Evolutionary conservation across 2,888 invertebrate species (phyloP).

Genomic region (Phalera bucephala): DNA sequence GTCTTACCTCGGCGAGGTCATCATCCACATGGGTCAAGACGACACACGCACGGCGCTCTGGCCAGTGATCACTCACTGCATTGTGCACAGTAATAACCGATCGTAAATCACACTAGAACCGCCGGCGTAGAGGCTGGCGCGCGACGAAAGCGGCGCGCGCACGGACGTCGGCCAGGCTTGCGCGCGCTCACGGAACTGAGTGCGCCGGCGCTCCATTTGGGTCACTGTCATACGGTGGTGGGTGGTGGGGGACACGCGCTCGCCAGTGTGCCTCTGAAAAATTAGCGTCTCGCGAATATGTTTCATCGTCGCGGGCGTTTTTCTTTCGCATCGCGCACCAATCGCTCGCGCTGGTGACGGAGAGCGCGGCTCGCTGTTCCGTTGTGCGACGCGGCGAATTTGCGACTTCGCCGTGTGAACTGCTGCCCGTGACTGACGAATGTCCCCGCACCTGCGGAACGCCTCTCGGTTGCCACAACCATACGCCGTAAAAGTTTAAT

Average conservation of each 20-base stretch:
- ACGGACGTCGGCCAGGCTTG: constrained; percentile 46
- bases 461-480: constrained; percentile 25
- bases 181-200: constrained; percentile 78
- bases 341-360: constrained; percentile 44
- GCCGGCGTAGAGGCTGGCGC: constrained; percentile 48
- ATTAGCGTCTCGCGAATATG: constrained; percentile 75
- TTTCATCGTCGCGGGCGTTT: constrained; percentile 74
- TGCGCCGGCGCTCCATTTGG: constrained; percentile 80
- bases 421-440: constrained; percentile 39
- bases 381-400: constrained; percentile 23
- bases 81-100: constrained; percentile 71
- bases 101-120: constrained; percentile 67
- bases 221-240: constrained; percentile 80
- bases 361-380: constrained; percentile 16
- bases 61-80: constrained; percentile 65
- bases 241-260: constrained; percentile 74
- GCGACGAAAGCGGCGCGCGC: constrained; percentile 27
- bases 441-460: constrained; percentile 23
- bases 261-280: constrained; percentile 75
- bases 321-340: constrained; percentile 63
- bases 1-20: constrained; percentile 60
- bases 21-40: constrained; percentile 48
- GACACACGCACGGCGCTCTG: constrained; percentile 46
- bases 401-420: constrained; percentile 33
- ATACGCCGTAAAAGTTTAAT: constrained; percentile 12